A percentile compares a stretch with the other conserved stretches of the same genome.
phyloP scores from a whole-genome alignment of 2,797 vertebrate genomes.

The Poecilia wingei region DNA sequence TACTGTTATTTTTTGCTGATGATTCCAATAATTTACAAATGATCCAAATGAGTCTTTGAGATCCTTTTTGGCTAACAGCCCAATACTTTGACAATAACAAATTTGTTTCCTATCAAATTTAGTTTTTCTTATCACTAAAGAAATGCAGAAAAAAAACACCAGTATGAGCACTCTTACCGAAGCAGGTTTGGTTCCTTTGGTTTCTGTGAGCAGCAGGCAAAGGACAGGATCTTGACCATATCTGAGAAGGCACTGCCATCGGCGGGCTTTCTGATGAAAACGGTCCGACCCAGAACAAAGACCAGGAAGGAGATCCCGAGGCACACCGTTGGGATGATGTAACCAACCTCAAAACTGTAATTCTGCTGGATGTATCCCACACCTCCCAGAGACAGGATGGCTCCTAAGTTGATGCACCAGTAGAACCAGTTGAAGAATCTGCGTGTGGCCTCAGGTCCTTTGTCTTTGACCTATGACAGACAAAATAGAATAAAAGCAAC shows the following conservation, averaged over 20 bases:
- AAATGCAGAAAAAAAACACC: background rate
- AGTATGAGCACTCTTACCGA: slow-evolving; percentile 74
- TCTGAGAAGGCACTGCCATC: slow-evolving; percentile 96
- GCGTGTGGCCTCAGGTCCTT: slow-evolving; percentile 92
- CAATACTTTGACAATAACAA: slow-evolving; percentile 23
- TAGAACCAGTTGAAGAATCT: slow-evolving; percentile 99
- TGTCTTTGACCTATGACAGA: slow-evolving; percentile 88
- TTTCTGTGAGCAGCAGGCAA: slow-evolving; percentile 82
- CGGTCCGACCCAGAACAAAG: slow-evolving; percentile 87
- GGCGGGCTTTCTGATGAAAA: slow-evolving; percentile 93
- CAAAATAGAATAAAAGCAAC: slow-evolving; percentile 11
- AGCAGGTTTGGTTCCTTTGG: slow-evolving; percentile 68
- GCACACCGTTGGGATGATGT: slow-evolving; percentile 88
- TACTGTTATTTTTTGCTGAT: background rate
- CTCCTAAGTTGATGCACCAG: slow-evolving; percentile 98
- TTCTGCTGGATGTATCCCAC: slow-evolving; percentile 97
- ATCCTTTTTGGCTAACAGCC: background rate
- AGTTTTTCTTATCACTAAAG: slow-evolving; percentile 1
- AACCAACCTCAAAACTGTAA: slow-evolving; percentile 86
- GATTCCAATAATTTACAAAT: background rate
- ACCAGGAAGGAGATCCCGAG: slow-evolving; percentile 91
- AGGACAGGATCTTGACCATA: slow-evolving; percentile 88
- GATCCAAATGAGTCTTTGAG: background rate
- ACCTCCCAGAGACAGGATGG: slow-evolving; percentile 91
- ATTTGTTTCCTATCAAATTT: background rate